Evolutionary conservation across 2,113 vertebrate genomes (phyloP).

Genomic region (Choloepus hoffmanni): DNA sequence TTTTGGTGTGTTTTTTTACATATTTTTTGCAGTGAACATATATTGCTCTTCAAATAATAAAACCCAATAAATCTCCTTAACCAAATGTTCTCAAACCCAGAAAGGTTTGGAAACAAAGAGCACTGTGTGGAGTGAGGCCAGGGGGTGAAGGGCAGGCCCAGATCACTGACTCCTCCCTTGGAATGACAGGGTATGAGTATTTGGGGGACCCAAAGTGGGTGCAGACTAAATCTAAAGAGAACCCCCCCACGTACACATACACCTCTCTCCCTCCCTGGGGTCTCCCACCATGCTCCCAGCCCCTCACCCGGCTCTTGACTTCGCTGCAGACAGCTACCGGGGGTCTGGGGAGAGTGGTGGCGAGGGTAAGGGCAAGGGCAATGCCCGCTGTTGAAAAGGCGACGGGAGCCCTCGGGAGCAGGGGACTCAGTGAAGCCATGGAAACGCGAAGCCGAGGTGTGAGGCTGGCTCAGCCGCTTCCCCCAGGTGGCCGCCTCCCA

Average conservation of each 20-base stretch:
- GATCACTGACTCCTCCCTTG: not conserved
- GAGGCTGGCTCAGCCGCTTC: constrained; percentile 90
- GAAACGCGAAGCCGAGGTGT: constrained; percentile 93
- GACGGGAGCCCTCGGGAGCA: constrained; percentile 91
- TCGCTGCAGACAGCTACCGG: not conserved
- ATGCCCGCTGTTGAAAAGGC: constrained; percentile 89
- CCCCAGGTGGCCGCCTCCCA: constrained; percentile 78
- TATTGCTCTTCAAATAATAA: constrained; percentile 51
- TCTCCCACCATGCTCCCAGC: not conserved
- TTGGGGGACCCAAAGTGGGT: not conserved
- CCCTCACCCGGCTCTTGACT: not conserved
- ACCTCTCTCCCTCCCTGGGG: not conserved
- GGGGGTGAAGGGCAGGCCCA: not conserved
- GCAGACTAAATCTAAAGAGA: not conserved
- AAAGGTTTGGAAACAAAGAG: constrained; percentile 51
- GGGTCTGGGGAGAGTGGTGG: not conserved
- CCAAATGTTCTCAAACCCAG: not conserved
- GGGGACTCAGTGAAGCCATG: constrained; percentile 94
- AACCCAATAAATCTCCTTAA: constrained; percentile 39
- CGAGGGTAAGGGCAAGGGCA: constrained; percentile 32
- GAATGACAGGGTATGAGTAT: not conserved
- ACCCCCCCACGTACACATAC: not conserved
- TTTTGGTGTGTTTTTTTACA: too few species aligned
- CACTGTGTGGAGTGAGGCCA: not conserved
- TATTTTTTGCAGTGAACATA: not conserved